Percentiles rank a stretch among this genome's conserved stretches.
Evolutionary conservation across 2,113 vertebrate species (phyloP).

Genomic region (Chionodraco myersi): DNA sequence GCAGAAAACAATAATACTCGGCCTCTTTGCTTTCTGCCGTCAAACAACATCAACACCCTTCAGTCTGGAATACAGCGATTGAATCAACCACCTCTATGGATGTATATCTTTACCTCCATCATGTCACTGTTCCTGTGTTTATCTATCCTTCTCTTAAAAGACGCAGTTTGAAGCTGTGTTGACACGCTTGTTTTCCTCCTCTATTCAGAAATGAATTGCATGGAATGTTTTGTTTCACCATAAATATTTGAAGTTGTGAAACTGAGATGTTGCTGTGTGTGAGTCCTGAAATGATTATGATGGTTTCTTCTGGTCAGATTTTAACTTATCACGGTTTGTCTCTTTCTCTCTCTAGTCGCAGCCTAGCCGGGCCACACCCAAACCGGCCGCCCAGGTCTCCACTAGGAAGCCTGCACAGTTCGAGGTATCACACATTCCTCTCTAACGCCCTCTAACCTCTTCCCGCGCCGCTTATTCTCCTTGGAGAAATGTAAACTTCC

Average conservation of each 20-base stretch:
- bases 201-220: neutral
- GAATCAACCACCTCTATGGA: constrained; percentile 12
- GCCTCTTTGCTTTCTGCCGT: neutral
- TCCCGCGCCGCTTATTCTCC: neutral
- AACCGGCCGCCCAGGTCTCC: constrained; percentile 73
- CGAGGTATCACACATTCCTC: constrained; percentile 75
- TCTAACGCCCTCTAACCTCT: neutral
- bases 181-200: neutral
- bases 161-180: neutral
- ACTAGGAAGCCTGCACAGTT: constrained; percentile 73
- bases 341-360: constrained; percentile 74
- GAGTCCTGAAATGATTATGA: constrained; percentile 22
- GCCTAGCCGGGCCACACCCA: constrained; percentile 73
- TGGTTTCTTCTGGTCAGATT: neutral
- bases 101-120: neutral
- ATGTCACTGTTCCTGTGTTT: neutral
- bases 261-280: neutral
- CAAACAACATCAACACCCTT: constrained; percentile 37
- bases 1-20: neutral
- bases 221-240: constrained; percentile 13
- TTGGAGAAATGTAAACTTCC: constrained; percentile 12
- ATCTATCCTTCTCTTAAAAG: neutral
- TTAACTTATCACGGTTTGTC: constrained; percentile 35
- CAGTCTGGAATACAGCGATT: constrained; percentile 35
- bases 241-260: constrained; percentile 16